Evolutionary conservation across 1,140 invertebrate species (phyloP), one percentile per base, ranked within the genome.

Genomic region (Microplitis demolitor): DNA sequence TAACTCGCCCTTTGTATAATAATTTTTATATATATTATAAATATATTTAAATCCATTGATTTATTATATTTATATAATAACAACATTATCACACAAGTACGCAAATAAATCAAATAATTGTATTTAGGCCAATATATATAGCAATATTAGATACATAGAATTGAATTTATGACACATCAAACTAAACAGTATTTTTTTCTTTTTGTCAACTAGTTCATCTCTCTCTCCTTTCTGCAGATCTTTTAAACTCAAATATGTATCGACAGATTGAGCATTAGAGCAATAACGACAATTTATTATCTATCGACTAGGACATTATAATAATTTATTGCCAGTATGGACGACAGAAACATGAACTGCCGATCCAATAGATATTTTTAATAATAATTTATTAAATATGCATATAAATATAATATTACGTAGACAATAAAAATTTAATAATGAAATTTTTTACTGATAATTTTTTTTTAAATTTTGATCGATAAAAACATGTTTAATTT

Each of bases 251-350:
- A 24, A 16, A 56, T 24, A 56, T 56, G 6, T 16, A 56, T 24
- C 9, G 24, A 56, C 8, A 16, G 5, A 24, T 56, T 24, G n/a
- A 56, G 53, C n/a, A 56, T 56, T 51, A 66, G 58, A 51, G 71
- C 63, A 66, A 70, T 70, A 75, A 72, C 71, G 61, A 75, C 64
- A 58, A 75, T 75, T 75, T 75, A 75, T 75, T 69, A 73, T 75
- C 71, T 68, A 60, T 66, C 66, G 34, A 53, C 74, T 45, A 45
- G 45, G 70, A 69, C 53, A 75, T 72, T 72, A 69, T 58, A 61
- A 72, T 75, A 72, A 75, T 75, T 75, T 75, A 75, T 75, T 72
- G 67, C 62, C 4, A 33, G 33, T 63, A 24, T 64, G 63, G 69
- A 64, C 39, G 60, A 64, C 50, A 37, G 37, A 34, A 62, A 71